Percentiles rank a stretch among this genome's conserved stretches.
Evolutionary conservation across 2,113 vertebrate species (phyloP).

Genomic region (Nothobranchius furzeri): DNA sequence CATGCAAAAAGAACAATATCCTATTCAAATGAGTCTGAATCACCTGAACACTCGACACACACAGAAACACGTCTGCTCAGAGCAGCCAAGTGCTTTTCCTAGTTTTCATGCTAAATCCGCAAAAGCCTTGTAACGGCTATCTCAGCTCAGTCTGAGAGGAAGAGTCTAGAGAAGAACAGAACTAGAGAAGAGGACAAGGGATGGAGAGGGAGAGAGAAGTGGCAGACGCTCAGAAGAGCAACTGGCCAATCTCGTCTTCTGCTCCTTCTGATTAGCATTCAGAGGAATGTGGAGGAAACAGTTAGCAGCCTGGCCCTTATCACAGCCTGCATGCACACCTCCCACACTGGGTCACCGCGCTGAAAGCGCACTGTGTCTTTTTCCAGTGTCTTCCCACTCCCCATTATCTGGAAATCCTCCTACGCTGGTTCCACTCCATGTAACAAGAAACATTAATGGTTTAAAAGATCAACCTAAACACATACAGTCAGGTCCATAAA

Average conservation of each 20-base stretch:
- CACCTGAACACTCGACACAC: slow-evolving; percentile 15
- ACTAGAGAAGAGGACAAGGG: slow-evolving; percentile 28
- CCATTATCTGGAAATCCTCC: slow-evolving; percentile 70
- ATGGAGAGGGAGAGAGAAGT: slow-evolving; percentile 34
- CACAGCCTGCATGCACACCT: slow-evolving; percentile 60
- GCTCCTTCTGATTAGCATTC: slow-evolving; percentile 62
- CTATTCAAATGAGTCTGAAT: slow-evolving; percentile 64
- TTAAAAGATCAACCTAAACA: slow-evolving; percentile 46
- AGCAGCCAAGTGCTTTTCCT: slow-evolving; percentile 44
- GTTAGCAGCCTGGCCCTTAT: slow-evolving; percentile 60
- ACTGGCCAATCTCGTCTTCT: slow-evolving; percentile 50
- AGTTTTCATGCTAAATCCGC: slow-evolving; percentile 56
- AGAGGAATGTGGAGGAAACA: slow-evolving; percentile 52
- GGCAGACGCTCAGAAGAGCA: slow-evolving; percentile 47
- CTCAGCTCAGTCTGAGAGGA: slow-evolving; percentile 17
- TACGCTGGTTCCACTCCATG: slow-evolving; percentile 58
- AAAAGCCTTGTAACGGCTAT: slow-evolving; percentile 50
- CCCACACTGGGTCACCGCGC: slow-evolving; percentile 69
- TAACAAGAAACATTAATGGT: slow-evolving; percentile 53
- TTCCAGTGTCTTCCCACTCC: slow-evolving; percentile 42
- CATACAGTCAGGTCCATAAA: neutral
- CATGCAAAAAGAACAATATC: slow-evolving; percentile 59
- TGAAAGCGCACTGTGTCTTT: slow-evolving; percentile 53
- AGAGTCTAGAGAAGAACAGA: slow-evolving; percentile 13
- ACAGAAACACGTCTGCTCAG: slow-evolving; percentile 12